phyloP scores from a whole-genome alignment of 2,797 vertebrate species.

The Botia kubotai region DNA sequence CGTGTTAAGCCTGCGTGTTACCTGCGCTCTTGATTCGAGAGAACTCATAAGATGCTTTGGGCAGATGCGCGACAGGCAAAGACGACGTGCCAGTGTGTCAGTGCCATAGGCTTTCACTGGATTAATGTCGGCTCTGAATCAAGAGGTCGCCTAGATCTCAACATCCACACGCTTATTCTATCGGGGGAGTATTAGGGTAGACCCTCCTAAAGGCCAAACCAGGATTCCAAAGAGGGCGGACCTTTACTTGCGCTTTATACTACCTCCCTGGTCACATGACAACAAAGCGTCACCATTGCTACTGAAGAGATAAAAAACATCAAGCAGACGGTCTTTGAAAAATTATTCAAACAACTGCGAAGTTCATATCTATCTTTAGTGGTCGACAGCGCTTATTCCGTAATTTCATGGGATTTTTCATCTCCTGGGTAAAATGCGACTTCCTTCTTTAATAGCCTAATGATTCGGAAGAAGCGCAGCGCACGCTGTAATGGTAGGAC shows the following conservation, averaged over 20 bases:
- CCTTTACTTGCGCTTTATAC: conserved; percentile 80
- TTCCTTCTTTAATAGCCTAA: conserved; percentile 49
- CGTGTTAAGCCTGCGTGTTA: conserved; percentile 47
- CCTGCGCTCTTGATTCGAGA: conserved; percentile 36
- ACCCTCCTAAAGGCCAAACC: conserved; percentile 75
- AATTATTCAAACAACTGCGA: conserved; percentile 56
- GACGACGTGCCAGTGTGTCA: conserved; percentile 63
- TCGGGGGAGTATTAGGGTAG: conserved; percentile 55
- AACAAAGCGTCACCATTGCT: conserved; percentile 70
- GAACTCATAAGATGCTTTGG: conserved; percentile 42
- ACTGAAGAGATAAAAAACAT: conserved; percentile 65
- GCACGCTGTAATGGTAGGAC: conserved; percentile 54
- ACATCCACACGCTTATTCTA: conserved; percentile 58
- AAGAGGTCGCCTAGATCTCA: conserved; percentile 37
- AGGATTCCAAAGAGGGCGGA: conserved; percentile 86
- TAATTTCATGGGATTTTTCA: conserved; percentile 53
- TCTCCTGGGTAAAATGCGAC: conserved; percentile 53
- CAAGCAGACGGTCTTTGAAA: conserved; percentile 65
- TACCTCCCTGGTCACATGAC: conserved; percentile 84
- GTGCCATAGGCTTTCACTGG: conserved; percentile 72
- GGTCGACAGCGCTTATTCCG: conserved; percentile 57
- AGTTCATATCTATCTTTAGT: conserved; percentile 65
- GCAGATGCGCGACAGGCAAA: conserved; percentile 60
- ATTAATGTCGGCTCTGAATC: conserved; percentile 29
- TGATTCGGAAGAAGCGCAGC: conserved; percentile 46